Conservation (phyloP, 2,113 vertebrate genomes). For the Mesoclemmys tuberculata region DNA sequence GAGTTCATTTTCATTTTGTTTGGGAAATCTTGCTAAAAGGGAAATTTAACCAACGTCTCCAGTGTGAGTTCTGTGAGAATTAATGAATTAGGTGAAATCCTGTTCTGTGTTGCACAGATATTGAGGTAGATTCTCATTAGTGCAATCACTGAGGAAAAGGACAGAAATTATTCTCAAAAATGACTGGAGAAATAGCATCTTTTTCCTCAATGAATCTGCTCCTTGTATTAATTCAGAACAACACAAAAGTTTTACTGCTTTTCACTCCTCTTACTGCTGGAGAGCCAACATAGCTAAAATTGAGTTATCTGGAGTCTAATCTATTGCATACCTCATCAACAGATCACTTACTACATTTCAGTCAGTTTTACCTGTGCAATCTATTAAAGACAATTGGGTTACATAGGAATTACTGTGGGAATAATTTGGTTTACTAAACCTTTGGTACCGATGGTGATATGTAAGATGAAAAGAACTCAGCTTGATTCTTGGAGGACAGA, state of each 20-base stretch:
- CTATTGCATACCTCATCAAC: background rate
- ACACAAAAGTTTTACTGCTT: background rate
- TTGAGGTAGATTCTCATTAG: background rate
- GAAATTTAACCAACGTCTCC: background rate
- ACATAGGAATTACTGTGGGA: background rate
- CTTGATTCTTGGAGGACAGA: background rate
- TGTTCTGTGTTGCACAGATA: background rate
- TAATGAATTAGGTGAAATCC: background rate
- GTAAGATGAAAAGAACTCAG: background rate
- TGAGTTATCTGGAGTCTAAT: background rate
- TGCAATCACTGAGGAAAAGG: background rate
- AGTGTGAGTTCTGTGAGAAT: background rate
- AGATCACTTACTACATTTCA: background rate
- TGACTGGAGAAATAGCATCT: background rate
- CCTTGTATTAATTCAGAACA: background rate
- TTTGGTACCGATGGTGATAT: background rate
- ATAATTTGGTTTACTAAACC: background rate
- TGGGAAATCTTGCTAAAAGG: background rate
- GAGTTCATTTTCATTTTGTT: background rate
- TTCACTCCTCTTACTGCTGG: background rate
- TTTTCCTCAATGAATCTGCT: background rate
- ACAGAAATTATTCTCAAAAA: background rate
- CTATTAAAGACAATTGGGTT: background rate
- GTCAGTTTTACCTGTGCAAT: background rate
- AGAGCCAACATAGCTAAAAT: background rate